Percentiles rank a stretch among this genome's conserved stretches.
Evolutionary conservation across 1,140 invertebrate genomes (phyloP).

Genomic region (Calephelis virginiensis): DNA sequence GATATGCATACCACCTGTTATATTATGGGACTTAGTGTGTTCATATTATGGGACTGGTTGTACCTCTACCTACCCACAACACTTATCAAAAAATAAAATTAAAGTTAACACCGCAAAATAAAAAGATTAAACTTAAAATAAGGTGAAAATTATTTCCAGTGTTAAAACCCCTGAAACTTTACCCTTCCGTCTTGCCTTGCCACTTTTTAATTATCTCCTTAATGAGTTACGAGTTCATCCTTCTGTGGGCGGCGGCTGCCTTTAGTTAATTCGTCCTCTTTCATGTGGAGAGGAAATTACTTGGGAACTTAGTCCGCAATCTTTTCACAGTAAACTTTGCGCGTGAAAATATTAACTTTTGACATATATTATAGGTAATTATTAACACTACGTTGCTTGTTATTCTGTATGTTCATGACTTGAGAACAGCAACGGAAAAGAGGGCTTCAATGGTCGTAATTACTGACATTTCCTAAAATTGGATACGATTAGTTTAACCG

Average conservation of each 20-base stretch:
- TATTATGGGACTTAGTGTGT: no score
- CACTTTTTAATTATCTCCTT: conserved; percentile 25
- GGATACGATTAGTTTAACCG: no score
- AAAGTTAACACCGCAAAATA: background rate
- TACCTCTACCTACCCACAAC: no score
- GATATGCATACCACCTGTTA: no score
- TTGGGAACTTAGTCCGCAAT: conserved; percentile 26
- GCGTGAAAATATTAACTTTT: conserved; percentile 15
- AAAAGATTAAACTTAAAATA: conserved; percentile 5
- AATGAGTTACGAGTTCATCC: conserved; percentile 31
- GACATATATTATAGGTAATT: background rate
- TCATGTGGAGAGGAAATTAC: conserved; percentile 33
- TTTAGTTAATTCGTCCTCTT: conserved; percentile 28
- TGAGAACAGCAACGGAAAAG: no score
- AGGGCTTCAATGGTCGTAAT: no score
- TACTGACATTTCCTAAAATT: no score
- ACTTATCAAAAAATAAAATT: no score
- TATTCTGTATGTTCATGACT: no score
- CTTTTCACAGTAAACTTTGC: conserved; percentile 26
- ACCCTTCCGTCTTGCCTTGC: conserved; percentile 15
- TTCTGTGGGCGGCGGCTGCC: conserved; percentile 17
- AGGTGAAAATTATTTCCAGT: conserved; percentile 12
- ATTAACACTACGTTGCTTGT: no score
- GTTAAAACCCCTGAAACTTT: conserved; percentile 10
- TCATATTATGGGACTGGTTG: no score